Evolutionary conservation across 2,797 vertebrate genomes (phyloP).

Genomic region (Helarctos malayanus): DNA sequence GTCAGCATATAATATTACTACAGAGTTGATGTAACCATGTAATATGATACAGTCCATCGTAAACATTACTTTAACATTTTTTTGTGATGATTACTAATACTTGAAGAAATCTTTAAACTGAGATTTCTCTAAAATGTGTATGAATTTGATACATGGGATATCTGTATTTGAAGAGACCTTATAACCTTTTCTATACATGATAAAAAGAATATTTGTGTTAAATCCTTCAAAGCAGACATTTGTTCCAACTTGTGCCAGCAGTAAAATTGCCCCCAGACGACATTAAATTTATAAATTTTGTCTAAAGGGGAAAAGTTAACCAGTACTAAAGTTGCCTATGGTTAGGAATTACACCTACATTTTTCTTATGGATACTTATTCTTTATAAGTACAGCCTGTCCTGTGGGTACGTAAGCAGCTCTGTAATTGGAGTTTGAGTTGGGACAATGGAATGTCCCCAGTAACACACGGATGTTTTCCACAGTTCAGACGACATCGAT

Average conservation of each 20-base stretch:
- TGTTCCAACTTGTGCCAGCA: conserved; percentile 33
- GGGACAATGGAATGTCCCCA: neutral
- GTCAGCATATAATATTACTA: neutral
- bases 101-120: conserved; percentile 18
- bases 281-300: conserved; percentile 53
- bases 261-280: neutral
- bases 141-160: conserved; percentile 15
- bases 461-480: conserved; percentile 40
- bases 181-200: neutral
- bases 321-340: neutral
- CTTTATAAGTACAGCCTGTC: neutral
- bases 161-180: neutral
- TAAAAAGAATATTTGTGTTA: conserved; percentile 10
- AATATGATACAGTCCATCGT: neutral
- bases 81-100: conserved; percentile 1
- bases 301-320: conserved; percentile 12
- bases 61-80: conserved; percentile 49
- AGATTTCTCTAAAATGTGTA: conserved; percentile 19
- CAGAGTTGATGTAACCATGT: neutral
- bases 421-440: conserved; percentile 45
- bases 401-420: neutral
- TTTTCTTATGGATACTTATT: conserved; percentile 32
- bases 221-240: conserved; percentile 42
- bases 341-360: neutral
- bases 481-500: conserved; percentile 97